Evolutionary conservation across 1,140 invertebrate genomes (phyloP), one percentile per base, ranked within the genome.

Genomic region (Leptinotarsa lineolata): DNA sequence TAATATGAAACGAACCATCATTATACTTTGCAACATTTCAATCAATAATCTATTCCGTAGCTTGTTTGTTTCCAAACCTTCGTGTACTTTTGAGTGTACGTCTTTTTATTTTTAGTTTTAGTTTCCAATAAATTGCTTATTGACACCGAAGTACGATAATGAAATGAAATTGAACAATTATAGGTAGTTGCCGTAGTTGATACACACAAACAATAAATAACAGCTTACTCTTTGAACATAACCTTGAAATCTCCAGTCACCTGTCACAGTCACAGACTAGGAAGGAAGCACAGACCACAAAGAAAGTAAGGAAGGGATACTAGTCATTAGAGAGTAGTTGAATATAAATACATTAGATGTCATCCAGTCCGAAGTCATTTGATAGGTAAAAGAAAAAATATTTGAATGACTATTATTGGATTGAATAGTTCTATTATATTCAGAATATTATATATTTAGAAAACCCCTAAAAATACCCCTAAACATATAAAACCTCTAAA

Each of bases 1-100:
- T 59, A 77, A 44, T n/a, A 39, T 64, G 16, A 76, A 79, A 24
- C 73, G 45, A 67, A 72, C 54, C 70, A 73, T 72, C 66, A 78
- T 61, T 59, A 75, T 63, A 71, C 66, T 74, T 64, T 74, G 68
- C 20, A 74, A 64, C 68, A 74, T 61, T 11, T 70, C 60, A 63
- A 74, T 39, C 11, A 68, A 71, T 63, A 71, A 18, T 71, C 60
- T 74, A 71, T 74, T 74, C 15, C 73, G 48, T 30, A 74, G 48
- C 39, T 74, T 74, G 22, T 74, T 74, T 60, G 58, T 60, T 60
- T 60, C 58, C 58, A 60, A 60, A 60, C 21, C 58, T 60, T 60
- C 58, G 58, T 60, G 58, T 60, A 60, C 58, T 60, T 60, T 21
- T 60, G 58, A 21, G n/a, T 60, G 58, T 60, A 60, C 58, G 21